phyloP scores from a whole-genome alignment of 2,888 invertebrate species.

The Athalia circularis region DNA sequence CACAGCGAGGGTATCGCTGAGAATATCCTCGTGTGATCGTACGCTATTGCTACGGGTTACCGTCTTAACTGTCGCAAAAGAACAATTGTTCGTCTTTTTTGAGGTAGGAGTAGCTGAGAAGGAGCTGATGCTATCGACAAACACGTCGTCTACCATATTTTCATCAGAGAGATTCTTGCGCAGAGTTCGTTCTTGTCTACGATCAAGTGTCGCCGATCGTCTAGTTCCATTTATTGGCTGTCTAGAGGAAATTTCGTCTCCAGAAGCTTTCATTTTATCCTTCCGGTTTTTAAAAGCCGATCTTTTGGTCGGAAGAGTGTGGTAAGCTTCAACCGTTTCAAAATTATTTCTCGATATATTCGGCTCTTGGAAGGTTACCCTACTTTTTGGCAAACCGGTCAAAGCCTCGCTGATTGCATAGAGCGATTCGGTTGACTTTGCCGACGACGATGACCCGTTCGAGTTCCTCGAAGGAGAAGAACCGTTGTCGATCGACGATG shows the following conservation, averaged over 20 bases:
- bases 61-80: not conserved
- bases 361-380: conserved; percentile 42
- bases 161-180: conserved; percentile 12
- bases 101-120: not conserved
- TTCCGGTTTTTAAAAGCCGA: conserved; percentile 31
- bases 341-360: conserved; percentile 6
- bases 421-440: conserved; percentile 67
- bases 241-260: not conserved
- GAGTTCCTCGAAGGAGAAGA: conserved; percentile 62
- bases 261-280: not conserved
- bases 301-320: conserved; percentile 30
- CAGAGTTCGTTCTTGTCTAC: conserved; percentile 19
- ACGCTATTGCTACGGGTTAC: not conserved
- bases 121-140: conserved; percentile 8
- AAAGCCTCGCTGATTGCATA: conserved; percentile 65
- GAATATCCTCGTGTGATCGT: conserved; percentile 42
- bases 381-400: conserved; percentile 50
- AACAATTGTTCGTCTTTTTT: not conserved
- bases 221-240: not conserved
- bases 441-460: conserved; percentile 67
- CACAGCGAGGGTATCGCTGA: conserved; percentile 36
- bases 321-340: not conserved
- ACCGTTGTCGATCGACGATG: conserved; percentile 65
- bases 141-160: conserved; percentile 23
- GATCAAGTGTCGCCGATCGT: conserved; percentile 14